These are phyloP conservation scores for Ostrea denselamellosa DNA, from an alignment of 1,140 invertebrate species.

Conservation along the genomic window DNA sequence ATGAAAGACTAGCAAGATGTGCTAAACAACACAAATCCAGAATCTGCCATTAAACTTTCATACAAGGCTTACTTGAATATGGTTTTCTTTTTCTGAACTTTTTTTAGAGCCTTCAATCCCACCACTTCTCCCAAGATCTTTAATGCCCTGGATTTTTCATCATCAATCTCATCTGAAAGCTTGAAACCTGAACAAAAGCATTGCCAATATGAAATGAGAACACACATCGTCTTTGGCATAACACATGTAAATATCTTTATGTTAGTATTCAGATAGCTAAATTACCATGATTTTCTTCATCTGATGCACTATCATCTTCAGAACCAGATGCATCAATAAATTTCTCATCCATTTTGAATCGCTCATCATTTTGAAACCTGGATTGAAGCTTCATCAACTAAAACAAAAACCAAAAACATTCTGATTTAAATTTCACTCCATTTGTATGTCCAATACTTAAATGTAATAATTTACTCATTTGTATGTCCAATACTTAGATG, in stretches of 20 bases:
- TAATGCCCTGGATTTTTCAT: constrained; percentile 59
- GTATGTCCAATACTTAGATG: too few species aligned
- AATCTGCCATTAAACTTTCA: not conserved
- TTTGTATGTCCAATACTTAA: too few species aligned
- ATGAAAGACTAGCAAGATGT: too few species aligned
- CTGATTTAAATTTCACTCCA: too few species aligned
- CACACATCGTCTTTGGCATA: not conserved
- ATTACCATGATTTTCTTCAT: constrained; percentile 20
- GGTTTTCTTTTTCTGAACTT: constrained; percentile 24
- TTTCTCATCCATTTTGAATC: constrained; percentile 66
- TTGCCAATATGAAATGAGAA: not conserved
- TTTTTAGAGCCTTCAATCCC: constrained; percentile 44
- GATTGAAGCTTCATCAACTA: constrained; percentile 65
- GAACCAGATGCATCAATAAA: constrained; percentile 58
- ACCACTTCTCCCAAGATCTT: constrained; percentile 64
- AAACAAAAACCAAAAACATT: not conserved
- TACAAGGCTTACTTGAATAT: constrained; percentile 15
- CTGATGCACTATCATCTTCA: not conserved
- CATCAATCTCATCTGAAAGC: constrained; percentile 42
- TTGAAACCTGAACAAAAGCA: constrained; percentile 38
- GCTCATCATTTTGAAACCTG: constrained; percentile 63
- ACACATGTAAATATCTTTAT: not conserved
- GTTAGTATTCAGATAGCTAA: not conserved
- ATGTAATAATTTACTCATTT: too few species aligned
- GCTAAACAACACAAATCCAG: too few species aligned